A percentile compares a stretch with the other conserved stretches of the same genome.
These are phyloP conservation scores for Epizoanthus stellaris DNA, from an alignment of 92 coral and sea anemone species.

Conservation along the genomic window DNA sequence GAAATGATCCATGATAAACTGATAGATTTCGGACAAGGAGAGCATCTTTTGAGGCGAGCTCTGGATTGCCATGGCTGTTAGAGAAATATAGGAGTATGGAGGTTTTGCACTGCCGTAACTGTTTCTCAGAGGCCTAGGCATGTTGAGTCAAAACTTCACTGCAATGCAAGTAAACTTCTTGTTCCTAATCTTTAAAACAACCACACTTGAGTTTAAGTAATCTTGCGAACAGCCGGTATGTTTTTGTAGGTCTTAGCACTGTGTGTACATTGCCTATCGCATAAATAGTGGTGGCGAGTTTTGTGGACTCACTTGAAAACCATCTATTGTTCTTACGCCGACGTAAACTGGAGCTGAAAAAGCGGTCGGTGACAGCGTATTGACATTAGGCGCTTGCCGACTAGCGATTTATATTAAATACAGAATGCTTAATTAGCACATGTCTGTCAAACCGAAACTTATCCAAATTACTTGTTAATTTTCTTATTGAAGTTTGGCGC, in stretches of 20 bases:
- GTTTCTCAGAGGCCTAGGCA: constrained; percentile 98
- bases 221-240: constrained; percentile 69
- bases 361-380: constrained; percentile 81
- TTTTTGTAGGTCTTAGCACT: constrained; percentile 75
- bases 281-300: constrained; percentile 80
- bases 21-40: constrained; percentile 94
- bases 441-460: constrained; percentile 99
- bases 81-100: constrained; percentile 95
- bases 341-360: constrained; percentile 65
- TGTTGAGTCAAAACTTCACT: constrained; percentile 44
- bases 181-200: constrained; percentile 52
- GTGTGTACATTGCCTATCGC: constrained; percentile 91
- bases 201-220: constrained; percentile 54
- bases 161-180: constrained; percentile 21
- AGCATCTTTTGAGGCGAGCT: constrained; percentile 99
- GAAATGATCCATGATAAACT: constrained; percentile 98
- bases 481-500: constrained; percentile 99
- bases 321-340: constrained; percentile 85
- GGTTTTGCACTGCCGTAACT: constrained; percentile 99
- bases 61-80: constrained; percentile 99
- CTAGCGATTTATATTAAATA: constrained; percentile 97
- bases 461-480: constrained; percentile 99
- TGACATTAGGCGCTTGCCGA: constrained; percentile 96
- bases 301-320: constrained; percentile 95
- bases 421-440: constrained; percentile 99